Evolutionary conservation across 92 coral and sea anemone species (phyloP).

Genomic region (Blastomussa wellsi): DNA sequence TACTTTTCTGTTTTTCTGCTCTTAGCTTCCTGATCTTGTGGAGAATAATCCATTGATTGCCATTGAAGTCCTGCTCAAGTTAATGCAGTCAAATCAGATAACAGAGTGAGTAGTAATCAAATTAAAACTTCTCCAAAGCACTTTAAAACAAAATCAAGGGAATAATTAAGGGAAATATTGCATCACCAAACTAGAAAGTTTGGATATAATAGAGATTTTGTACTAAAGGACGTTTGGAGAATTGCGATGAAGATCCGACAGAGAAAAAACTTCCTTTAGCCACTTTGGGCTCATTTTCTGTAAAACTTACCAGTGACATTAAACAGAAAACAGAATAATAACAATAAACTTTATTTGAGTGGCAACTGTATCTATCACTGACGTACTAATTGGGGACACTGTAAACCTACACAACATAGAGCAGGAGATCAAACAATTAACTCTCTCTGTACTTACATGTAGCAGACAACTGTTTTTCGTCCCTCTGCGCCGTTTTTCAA

Average conservation of each 20-base stretch:
- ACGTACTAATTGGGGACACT: too few relatives aligned
- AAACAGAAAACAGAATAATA: too few relatives aligned
- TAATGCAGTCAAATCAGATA: conserved; percentile 97
- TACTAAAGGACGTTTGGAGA: not conserved
- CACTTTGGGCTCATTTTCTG: not conserved
- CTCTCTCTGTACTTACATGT: too few relatives aligned
- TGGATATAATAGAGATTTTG: not conserved
- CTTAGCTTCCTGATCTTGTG: conserved; percentile 93
- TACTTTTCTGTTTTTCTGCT: not conserved
- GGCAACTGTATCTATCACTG: too few relatives aligned
- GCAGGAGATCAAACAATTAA: too few relatives aligned
- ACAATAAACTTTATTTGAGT: too few relatives aligned
- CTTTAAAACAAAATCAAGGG: not conserved
- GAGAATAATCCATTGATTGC: conserved; percentile 97
- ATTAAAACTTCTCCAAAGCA: not conserved
- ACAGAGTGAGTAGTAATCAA: conserved; percentile 80
- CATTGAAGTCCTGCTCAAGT: conserved; percentile 90
- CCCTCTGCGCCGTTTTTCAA: too few relatives aligned
- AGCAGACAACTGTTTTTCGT: too few relatives aligned
- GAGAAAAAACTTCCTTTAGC: not conserved
- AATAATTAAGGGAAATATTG: not conserved
- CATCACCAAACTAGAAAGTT: not conserved
- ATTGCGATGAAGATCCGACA: not conserved
- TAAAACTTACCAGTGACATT: too few relatives aligned
- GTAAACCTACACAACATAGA: too few relatives aligned